Evolutionary conservation across 1,140 invertebrate genomes (phyloP).

Genomic region (Rhyacophila brunnea): DNA sequence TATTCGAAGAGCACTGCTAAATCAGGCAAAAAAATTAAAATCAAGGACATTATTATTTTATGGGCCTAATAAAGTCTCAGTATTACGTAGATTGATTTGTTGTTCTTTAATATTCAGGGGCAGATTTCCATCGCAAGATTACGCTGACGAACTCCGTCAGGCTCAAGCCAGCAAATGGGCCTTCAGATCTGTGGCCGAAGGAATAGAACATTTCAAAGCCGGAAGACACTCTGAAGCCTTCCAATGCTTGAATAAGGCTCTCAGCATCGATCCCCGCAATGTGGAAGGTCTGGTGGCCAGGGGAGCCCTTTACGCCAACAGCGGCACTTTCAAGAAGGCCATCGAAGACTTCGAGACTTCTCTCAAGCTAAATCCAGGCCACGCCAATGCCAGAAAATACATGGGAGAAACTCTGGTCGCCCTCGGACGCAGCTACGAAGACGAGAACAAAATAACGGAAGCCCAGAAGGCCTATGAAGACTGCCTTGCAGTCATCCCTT

Average conservation of each 20-base stretch:
- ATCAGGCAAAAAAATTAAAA: no score
- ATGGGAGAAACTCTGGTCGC: constrained; percentile 90
- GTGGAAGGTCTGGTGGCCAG: constrained; percentile 92
- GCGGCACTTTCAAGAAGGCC: constrained; percentile 88
- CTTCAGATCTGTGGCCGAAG: constrained; percentile 86
- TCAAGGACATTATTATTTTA: no score
- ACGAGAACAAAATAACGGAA: constrained; percentile 81
- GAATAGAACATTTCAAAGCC: constrained; percentile 90
- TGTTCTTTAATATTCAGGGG: constrained; percentile 54
- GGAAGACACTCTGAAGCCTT: constrained; percentile 90
- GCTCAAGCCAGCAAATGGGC: constrained; percentile 91
- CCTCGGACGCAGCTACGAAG: constrained; percentile 77
- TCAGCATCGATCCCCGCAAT: constrained; percentile 89
- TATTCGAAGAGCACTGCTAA: no score
- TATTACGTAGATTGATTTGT: no score
- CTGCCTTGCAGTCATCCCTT: constrained; percentile 75
- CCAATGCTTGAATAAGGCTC: constrained; percentile 90
- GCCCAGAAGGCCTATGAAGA: constrained; percentile 81
- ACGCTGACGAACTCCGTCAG: constrained; percentile 79
- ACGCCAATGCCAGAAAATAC: constrained; percentile 93
- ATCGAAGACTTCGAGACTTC: constrained; percentile 93
- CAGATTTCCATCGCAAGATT: constrained; percentile 76
- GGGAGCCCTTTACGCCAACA: constrained; percentile 92
- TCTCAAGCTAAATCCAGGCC: constrained; percentile 81
- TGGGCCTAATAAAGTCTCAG: no score